Evolutionary conservation across 2,113 vertebrate species (phyloP).

Genomic region (Pagrus major): DNA sequence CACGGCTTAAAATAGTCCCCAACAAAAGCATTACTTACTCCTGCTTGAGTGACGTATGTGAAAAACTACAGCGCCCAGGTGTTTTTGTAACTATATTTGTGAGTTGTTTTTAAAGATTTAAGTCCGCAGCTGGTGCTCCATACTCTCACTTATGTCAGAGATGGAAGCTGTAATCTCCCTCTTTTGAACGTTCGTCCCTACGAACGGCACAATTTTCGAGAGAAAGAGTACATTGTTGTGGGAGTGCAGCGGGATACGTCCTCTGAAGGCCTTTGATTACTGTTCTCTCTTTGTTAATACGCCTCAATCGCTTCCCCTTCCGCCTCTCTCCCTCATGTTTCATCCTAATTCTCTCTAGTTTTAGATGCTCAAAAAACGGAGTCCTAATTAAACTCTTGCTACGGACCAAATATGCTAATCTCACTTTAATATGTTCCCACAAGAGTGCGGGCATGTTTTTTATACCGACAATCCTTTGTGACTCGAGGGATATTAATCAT

Average conservation of each 20-base stretch:
- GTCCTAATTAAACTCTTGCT: slow-evolving; percentile 38
- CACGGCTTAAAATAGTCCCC: too few species aligned
- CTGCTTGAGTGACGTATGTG: too few species aligned
- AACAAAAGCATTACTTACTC: too few species aligned
- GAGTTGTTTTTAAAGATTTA: too few species aligned
- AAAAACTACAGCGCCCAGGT: too few species aligned
- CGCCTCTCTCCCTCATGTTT: neutral
- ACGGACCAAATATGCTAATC: neutral
- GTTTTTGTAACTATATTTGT: too few species aligned
- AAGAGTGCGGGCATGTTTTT: slow-evolving; percentile 1
- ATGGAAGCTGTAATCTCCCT: too few species aligned
- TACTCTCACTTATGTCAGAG: too few species aligned
- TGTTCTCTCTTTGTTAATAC: slow-evolving; percentile 18
- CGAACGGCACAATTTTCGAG: neutral
- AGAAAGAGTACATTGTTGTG: slow-evolving; percentile 7
- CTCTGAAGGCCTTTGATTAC: slow-evolving; percentile 30
- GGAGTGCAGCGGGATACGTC: slow-evolving; percentile 15
- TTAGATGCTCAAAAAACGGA: slow-evolving; percentile 9
- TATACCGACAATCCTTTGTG: neutral
- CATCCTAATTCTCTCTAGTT: slow-evolving; percentile 5
- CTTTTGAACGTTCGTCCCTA: slow-evolving; percentile 10
- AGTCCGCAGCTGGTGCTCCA: too few species aligned
- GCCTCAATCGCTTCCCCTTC: slow-evolving; percentile 1
- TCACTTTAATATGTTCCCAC: slow-evolving; percentile 7
- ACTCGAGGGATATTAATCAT: slow-evolving; percentile 16